These are phyloP conservation scores for Aythya baeri DNA, from an alignment of 2,113 vertebrate genomes.

Conservation along the genomic window DNA sequence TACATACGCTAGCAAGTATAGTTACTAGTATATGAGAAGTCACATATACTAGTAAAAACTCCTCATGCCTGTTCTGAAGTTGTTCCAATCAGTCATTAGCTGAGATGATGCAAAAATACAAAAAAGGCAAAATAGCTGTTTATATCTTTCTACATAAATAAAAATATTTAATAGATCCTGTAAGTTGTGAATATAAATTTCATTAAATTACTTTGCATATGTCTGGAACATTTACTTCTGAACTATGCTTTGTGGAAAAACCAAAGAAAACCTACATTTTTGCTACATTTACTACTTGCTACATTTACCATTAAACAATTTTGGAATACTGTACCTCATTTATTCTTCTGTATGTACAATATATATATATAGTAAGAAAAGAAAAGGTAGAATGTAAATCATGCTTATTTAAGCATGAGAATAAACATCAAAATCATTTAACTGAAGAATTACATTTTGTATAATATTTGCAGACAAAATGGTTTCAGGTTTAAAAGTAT, in stretches of 20 bases:
- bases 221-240: background rate
- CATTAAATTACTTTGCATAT: background rate
- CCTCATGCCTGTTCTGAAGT: background rate
- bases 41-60: background rate
- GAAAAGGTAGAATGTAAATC: slow-evolving; percentile 27
- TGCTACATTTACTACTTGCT: background rate
- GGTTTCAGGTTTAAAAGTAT: slow-evolving; percentile 40
- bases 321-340: background rate
- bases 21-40: background rate
- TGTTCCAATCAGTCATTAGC: background rate
- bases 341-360: slow-evolving; percentile 2
- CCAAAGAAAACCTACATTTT: background rate
- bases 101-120: background rate
- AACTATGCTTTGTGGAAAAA: background rate
- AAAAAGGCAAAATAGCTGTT: background rate
- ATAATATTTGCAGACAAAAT: slow-evolving; percentile 61
- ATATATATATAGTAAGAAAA: background rate
- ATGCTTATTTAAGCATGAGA: slow-evolving; percentile 38
- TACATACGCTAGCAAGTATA: too few relatives aligned
- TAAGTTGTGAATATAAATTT: background rate
- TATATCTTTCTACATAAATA: background rate
- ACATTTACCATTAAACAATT: background rate
- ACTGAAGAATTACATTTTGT: slow-evolving; percentile 51
- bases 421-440: slow-evolving; percentile 23
- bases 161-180: background rate